Evolutionary conservation across 2,113 vertebrate genomes (phyloP).

Genomic region (zebrafish (Danio rerio)): GRCz12tu NC_133198.1:21102001-21102500

Average conservation of each 20-base stretch:
- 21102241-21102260: constrained; percentile 42
- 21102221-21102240: constrained; percentile 56
- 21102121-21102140: constrained; percentile 32
- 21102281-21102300: background rate
- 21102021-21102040: constrained; percentile 62
- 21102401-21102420: too few species aligned
- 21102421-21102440: too few species aligned
- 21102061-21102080: constrained; percentile 69
- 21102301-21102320: background rate
- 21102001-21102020: constrained; percentile 63
- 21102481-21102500: too few species aligned
- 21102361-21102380: too few species aligned
- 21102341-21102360: too few species aligned
- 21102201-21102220: constrained; percentile 51
- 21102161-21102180: constrained; percentile 42
- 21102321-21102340: too few species aligned
- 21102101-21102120: constrained; percentile 78
- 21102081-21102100: constrained; percentile 71
- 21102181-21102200: constrained; percentile 6
- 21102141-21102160: constrained; percentile 52
- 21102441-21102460: too few species aligned
- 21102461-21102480: too few species aligned
- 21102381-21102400: too few species aligned
- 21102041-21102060: constrained; percentile 66
- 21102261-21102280: constrained; percentile 30